These are phyloP conservation scores for Vicugna pacos DNA, from an alignment of 2,113 vertebrate genomes.

Conservation along the genomic window DNA sequence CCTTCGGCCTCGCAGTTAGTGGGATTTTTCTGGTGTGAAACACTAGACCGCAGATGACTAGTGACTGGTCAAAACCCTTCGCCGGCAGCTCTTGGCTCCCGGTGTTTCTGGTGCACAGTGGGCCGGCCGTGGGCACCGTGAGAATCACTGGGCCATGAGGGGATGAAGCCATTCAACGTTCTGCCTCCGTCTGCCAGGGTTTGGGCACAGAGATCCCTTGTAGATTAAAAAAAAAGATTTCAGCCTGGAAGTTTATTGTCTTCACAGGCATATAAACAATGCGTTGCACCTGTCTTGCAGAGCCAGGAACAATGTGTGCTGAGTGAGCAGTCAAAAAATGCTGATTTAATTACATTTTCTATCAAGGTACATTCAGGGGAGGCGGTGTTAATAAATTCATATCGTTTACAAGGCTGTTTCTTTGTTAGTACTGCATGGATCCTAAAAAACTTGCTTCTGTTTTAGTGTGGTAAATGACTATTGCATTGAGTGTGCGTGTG, in stretches of 20 bases:
- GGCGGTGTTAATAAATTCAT: slow-evolving; percentile 24
- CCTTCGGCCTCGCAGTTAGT: background rate
- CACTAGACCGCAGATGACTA: background rate
- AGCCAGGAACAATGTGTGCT: slow-evolving; percentile 57
- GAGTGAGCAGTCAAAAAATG: slow-evolving; percentile 56
- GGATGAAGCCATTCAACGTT: too few species aligned
- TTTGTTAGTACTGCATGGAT: background rate
- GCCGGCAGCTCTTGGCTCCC: background rate
- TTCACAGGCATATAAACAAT: slow-evolving; percentile 18
- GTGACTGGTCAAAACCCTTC: background rate
- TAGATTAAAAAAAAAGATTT: background rate
- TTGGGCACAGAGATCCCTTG: background rate
- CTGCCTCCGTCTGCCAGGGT: background rate
- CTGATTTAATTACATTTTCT: slow-evolving; percentile 68
- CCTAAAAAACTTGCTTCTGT: slow-evolving; percentile 52
- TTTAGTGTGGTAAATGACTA: slow-evolving; percentile 66
- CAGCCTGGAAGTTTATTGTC: background rate
- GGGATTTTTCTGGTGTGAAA: background rate
- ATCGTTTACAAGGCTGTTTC: slow-evolving; percentile 46
- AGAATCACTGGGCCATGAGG: background rate
- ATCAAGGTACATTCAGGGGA: background rate
- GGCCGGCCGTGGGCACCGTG: too few species aligned
- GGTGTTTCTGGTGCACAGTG: background rate
- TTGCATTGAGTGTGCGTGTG: background rate
- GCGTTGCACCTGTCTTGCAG: background rate